Evolutionary conservation across 2,888 invertebrate species (phyloP).

Genomic region (Dryococelus australis): DNA sequence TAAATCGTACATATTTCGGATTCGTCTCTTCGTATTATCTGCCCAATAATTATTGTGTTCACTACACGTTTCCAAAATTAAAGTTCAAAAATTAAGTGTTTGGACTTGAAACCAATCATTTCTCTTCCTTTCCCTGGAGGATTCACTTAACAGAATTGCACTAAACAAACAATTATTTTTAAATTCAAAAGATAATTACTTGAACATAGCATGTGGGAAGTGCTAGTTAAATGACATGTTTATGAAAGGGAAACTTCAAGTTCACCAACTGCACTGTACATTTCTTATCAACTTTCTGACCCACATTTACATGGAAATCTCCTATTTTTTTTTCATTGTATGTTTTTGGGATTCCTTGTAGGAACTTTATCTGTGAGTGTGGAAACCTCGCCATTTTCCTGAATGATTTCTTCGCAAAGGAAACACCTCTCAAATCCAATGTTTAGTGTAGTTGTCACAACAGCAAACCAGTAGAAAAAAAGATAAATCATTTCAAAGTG

Average conservation of each 20-base stretch:
- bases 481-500: background rate
- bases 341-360: slow-evolving; percentile 1
- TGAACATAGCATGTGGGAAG: background rate
- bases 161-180: slow-evolving; percentile 4
- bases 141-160: background rate
- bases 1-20: background rate
- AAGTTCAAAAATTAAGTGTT: slow-evolving; percentile 13
- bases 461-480: background rate
- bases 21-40: background rate
- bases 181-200: background rate
- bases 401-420: slow-evolving; percentile 7
- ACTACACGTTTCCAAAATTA: background rate
- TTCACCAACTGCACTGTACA: no score
- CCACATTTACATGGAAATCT: background rate
- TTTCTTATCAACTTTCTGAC: no score
- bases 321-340: slow-evolving; percentile 13
- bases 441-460: background rate
- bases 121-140: background rate
- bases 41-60: background rate
- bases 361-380: background rate
- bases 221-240: no score
- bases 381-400: background rate
- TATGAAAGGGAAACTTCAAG: no score
- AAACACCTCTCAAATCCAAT: no score
- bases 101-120: no score